A percentile compares a stretch with the other conserved stretches of the same genome.
phyloP scores from a whole-genome alignment of 2,113 vertebrate genomes.

The Colossoma macropomum region DNA sequence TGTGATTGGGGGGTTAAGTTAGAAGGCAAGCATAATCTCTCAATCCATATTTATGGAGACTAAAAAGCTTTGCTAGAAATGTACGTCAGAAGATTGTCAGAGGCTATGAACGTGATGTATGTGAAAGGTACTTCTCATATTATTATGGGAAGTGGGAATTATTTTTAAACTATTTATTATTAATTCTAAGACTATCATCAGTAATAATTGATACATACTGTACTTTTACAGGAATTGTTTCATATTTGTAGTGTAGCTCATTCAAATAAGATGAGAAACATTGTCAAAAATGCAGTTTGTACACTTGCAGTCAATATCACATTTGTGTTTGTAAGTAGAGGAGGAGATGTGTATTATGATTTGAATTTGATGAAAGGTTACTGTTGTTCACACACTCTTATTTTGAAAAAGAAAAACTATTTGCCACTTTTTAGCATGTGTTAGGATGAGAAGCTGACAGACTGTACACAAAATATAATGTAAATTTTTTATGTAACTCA shows the following conservation, averaged over 20 bases:
- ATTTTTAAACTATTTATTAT: too few relatives aligned
- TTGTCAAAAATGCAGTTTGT: not conserved
- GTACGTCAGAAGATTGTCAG: constrained; percentile 83
- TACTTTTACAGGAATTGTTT: not conserved
- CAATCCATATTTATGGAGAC: constrained; percentile 77
- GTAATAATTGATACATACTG: not conserved
- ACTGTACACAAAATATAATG: too few relatives aligned
- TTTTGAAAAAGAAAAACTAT: too few relatives aligned
- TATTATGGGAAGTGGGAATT: constrained; percentile 64
- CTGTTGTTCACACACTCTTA: too few relatives aligned
- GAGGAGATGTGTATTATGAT: too few relatives aligned
- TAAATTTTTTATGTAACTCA: too few relatives aligned
- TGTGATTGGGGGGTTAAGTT: constrained; percentile 48
- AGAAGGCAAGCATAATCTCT: constrained; percentile 78
- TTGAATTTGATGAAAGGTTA: too few relatives aligned
- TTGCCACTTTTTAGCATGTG: too few relatives aligned
- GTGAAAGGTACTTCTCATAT: constrained; percentile 59
- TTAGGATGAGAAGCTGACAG: too few relatives aligned
- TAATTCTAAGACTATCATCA: not conserved
- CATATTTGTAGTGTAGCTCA: not conserved
- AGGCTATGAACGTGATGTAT: constrained; percentile 78
- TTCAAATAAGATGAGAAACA: not conserved
- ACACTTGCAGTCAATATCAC: too few relatives aligned
- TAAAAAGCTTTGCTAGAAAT: constrained; percentile 73
- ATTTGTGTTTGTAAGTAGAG: too few relatives aligned